Base-by-base conservation (phyloP, 2,113 vertebrate species). In the Menura novaehollandiae region DNA sequence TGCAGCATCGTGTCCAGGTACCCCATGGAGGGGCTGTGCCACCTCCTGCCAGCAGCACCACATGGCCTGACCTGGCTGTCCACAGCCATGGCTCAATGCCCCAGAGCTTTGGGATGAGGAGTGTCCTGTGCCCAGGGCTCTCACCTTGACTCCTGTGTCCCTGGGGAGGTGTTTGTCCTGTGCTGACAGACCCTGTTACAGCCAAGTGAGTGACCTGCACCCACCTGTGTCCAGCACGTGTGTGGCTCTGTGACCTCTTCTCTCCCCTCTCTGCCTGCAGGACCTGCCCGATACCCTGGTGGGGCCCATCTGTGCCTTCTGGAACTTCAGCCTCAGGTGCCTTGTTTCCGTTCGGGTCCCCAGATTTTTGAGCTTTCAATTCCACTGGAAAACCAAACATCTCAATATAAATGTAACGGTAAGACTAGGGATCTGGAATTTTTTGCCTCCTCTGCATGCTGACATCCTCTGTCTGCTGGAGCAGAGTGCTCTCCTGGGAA, bases 271-370 rank as follows among this genome's bases (percentile, higher is more conserved):
- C 35, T 64, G 30, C 84, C 53, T n/a, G 44, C 93, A 98, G 98
- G 89, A 76, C 55, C 74, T 92, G 75, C 82, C 90, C 0, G 0
- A 52, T 3, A 91, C 95, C 10, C 74, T 98, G 32, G 94, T 98
- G 84, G 97, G 98, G 20, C 98, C 99, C 9, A 37, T 99, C 41
- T 99, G 99, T 64, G 99, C 98, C 64, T 99, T 99, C 96, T 99
- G 99, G 99, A 98, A 99, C 97, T 99, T 98, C 97, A 98, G 97
- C 75, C 91, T 89, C 79, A 95, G 96, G 98, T 98, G 89, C 64
- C 68, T 55, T 71, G 32, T 69, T 63, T 85, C 46, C 35, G 4
- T 58, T 69, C 0, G 0, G 14, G 35, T 63, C 15, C 21, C 6
- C 46, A 74, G 22, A 49, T 89, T 76, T 66, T 53, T 20, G 18